Evolutionary conservation across 2,888 invertebrate species (phyloP), one percentile per base, ranked within the genome.

Genomic region (Timandra comae): DNA sequence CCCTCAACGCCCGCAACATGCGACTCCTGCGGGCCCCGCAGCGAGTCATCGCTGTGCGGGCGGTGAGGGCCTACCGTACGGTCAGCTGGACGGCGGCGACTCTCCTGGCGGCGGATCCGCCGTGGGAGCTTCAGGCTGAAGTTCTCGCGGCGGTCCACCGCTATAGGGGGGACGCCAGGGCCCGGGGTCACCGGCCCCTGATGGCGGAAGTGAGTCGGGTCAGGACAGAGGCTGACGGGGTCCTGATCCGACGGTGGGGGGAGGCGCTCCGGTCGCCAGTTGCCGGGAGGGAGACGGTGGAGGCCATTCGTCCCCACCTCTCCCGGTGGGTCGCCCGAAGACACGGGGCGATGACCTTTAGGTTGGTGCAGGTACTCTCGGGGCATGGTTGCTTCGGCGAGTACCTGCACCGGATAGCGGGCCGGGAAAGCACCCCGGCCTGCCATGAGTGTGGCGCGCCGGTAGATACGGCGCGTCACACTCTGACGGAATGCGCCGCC

Each of bases 171-270:
- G 12, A 7, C 2, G 2, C 5, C 7, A 3, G 29, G 23, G 20
- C 26, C 27, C 23, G 35, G 30, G 27, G 30, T 25, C 27, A 24
- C 12, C 31, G 31, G 29, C 30, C 33, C 16, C 28, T 25, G 27
- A 12, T 30, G 3, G 3, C 0, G 9, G 21, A 21, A 8, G 12
- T 22, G 12, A 13, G 12, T 12, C 2, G 2, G 13, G 2, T 3
- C 6, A 3, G 27, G 7, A 1, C 3, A 7, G 12, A 7, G 3
- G 6, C 2, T 2, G 7, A 11, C 1, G 3, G 3, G 12, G 3
- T 7, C 3, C 4, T 7, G 22, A 6, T 16, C 4, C 16, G 6
- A 16, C 3, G 4, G 1, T 16, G 16, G 16, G 6, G 16, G 4
- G 6, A 5, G 16, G 4, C 4, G 1, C 1, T 16, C 4, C 4